Evolutionary conservation across 2,888 invertebrate genomes (phyloP).

Genomic region (Tetropium fuscum): DNA sequence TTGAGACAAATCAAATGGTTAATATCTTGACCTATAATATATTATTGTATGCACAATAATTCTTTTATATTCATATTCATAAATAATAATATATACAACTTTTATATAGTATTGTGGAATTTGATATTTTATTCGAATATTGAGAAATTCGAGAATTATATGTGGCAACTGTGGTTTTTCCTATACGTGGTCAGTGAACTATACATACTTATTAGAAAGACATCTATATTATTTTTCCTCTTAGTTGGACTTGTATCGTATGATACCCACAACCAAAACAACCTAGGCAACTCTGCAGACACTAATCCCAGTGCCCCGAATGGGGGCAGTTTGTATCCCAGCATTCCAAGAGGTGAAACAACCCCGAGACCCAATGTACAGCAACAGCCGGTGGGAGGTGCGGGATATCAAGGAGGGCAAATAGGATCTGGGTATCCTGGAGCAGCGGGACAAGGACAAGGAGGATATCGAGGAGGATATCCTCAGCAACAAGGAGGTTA

Average conservation of each 20-base stretch:
- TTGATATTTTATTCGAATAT: too few relatives aligned
- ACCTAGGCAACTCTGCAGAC: conserved; percentile 21
- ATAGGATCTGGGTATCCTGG: conserved; percentile 61
- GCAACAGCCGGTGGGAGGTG: conserved; percentile 38
- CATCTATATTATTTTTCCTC: background rate
- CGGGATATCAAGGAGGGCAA: conserved; percentile 59
- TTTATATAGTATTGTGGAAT: too few relatives aligned
- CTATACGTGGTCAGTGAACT: too few relatives aligned
- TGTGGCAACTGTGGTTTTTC: too few relatives aligned
- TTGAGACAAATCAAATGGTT: too few relatives aligned
- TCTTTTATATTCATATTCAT: too few relatives aligned
- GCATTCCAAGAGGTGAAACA: conserved; percentile 57
- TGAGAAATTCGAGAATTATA: too few relatives aligned
- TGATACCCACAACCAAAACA: conserved; percentile 49
- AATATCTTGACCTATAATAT: too few relatives aligned
- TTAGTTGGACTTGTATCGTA: conserved; percentile 51
- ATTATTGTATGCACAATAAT: too few relatives aligned
- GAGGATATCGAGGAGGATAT: conserved; percentile 42
- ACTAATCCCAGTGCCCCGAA: conserved; percentile 40
- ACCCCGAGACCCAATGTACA: conserved; percentile 55
- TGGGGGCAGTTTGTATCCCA: conserved; percentile 51
- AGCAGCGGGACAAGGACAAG: conserved; percentile 27
- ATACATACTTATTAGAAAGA: too few relatives aligned
- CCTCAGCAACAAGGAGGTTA: conserved; percentile 45
- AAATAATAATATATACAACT: too few relatives aligned